phyloP scores from a whole-genome alignment of 2,888 invertebrate species.

The Campaea margaritaria region DNA sequence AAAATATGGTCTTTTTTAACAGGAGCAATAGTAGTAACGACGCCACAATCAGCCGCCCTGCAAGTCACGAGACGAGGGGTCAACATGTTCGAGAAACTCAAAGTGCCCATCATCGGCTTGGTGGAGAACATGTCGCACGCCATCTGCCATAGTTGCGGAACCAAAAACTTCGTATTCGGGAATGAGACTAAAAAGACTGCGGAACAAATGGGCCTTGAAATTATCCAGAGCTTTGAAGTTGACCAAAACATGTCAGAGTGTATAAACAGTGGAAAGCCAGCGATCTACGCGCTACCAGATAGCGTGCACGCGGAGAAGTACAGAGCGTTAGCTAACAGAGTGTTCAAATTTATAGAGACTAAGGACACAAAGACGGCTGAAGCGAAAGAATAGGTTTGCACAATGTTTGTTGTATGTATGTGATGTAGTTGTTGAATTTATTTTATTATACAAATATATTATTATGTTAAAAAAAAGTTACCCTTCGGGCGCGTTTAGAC shows the following conservation, averaged over 20 bases:
- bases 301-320: slow-evolving; percentile 81
- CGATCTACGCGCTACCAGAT: slow-evolving; percentile 88
- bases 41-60: slow-evolving; percentile 95
- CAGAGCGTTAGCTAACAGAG: slow-evolving; percentile 73
- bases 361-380: slow-evolving; percentile 65
- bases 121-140: slow-evolving; percentile 96
- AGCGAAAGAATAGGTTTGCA: slow-evolving; percentile 42
- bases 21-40: slow-evolving; percentile 96
- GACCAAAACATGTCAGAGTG: slow-evolving; percentile 88
- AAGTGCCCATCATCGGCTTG: slow-evolving; percentile 93
- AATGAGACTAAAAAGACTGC: slow-evolving; percentile 87
- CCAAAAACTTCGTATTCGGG: slow-evolving; percentile 90
- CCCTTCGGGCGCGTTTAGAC: too few species aligned
- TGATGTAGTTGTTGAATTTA: too few species aligned
- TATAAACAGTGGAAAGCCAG: slow-evolving; percentile 90
- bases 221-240: slow-evolving; percentile 90
- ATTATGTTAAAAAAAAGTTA: too few species aligned
- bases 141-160: slow-evolving; percentile 91
- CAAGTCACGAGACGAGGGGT: slow-evolving; percentile 94
- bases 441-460: too few species aligned
- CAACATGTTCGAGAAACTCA: slow-evolving; percentile 94
- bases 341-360: slow-evolving; percentile 74
- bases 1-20: slow-evolving; percentile 18
- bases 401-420: too few species aligned
- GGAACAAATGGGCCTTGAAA: slow-evolving; percentile 86